Base-by-base conservation (phyloP, 1,140 invertebrate species). In the Matsumurasca onukii region DNA sequence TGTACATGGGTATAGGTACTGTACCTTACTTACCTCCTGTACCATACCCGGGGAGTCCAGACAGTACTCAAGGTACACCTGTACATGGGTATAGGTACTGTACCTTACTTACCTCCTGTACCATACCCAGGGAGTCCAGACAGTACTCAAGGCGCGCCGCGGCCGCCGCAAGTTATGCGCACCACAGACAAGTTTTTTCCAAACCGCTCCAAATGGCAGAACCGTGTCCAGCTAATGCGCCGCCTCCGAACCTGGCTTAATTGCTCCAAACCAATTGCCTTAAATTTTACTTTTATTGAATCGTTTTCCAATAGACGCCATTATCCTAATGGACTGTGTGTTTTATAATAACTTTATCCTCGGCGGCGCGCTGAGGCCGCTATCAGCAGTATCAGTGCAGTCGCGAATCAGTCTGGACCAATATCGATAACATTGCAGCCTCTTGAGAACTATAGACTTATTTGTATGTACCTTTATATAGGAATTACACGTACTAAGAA, bases 251-350 rank as follows among this genome's bases (percentile, higher is more conserved):
- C 22, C 9, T 17, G 5, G 55, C 55, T 59, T 59, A 59, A 59
- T 59, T 59, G 55, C 55, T 59, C 55, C 24, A 59, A 59, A 59
- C 55, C 55, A 59, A 59, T 59, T 59, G 55, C 55, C 55, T 59
- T 59, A 59, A 59, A 59, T 59, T 59, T 59, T 59, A 59, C 55
- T 59, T 59, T 59, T 59, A 59, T 59, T 59, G 55, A 59, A 59
- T 59, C 55, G 55, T 59, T 59, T 59, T 59, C 55, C 55, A 59
- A 59, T 59, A 59, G 55, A 59, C 25, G 55, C 55, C 55, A 59
- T 59, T 59, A 59, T 29, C 55, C 55, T 59, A 59, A 59, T 59
- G 55, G 55, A 29, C 24, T 59, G 34, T 39, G 34, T 24, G 55
- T 59, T 13, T 59, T 59, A 59, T 59, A 59, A 59, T 59, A 59